phyloP scores from a whole-genome alignment of 2,888 invertebrate genomes.

The Belgica antarctica region DNA sequence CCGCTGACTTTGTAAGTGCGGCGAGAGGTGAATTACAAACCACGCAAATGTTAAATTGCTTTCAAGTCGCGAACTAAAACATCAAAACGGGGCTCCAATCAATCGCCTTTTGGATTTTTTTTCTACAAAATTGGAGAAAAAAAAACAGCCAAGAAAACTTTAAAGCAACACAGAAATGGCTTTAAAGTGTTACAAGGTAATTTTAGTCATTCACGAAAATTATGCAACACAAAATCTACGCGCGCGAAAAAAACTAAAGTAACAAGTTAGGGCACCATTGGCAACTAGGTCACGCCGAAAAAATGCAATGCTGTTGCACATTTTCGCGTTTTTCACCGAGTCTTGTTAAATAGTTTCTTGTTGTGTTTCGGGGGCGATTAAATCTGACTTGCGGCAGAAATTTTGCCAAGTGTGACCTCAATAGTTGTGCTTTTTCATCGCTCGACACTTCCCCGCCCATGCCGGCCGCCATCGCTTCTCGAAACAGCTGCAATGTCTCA shows the following conservation, averaged over 20 bases:
- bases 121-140: conserved; percentile 7
- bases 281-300: conserved; percentile 36
- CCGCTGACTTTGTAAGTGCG: not conserved
- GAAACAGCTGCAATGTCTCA: conserved; percentile 36
- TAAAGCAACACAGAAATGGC: conserved; percentile 34
- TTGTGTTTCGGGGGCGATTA: not conserved
- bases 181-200: conserved; percentile 44
- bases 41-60: not conserved
- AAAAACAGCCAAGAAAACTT: conserved; percentile 14
- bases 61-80: not conserved
- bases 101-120: not conserved
- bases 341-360: not conserved
- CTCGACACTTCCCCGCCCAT: conserved; percentile 29
- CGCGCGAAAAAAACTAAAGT: conserved; percentile 39
- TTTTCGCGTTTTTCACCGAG: not conserved
- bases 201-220: conserved; percentile 43
- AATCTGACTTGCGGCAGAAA: too few relatives aligned
- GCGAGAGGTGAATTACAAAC: conserved; percentile 1
- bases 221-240: conserved; percentile 42
- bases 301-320: conserved; percentile 24
- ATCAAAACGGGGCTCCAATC: not conserved
- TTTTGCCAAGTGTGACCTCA: conserved; percentile 28
- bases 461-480: not conserved
- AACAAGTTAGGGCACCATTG: conserved; percentile 37
- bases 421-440: conserved; percentile 8